These are phyloP conservation scores for Helicoverpa armigera DNA, from an alignment of 1,140 invertebrate genomes.

Conservation along the genomic window DNA sequence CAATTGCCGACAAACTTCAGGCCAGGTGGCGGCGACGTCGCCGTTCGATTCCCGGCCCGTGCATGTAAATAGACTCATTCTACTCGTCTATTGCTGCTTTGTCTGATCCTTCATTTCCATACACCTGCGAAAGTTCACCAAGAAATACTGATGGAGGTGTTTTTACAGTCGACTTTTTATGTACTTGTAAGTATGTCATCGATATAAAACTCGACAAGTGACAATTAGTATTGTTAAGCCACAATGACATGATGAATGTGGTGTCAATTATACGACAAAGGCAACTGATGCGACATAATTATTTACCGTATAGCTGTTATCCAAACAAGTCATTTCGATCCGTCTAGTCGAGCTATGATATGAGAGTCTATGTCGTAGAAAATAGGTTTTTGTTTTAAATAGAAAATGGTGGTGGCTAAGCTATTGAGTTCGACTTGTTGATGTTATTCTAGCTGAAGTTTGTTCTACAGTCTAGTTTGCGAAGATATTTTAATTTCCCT, in stretches of 20 bases:
- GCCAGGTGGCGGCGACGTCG: slow-evolving; percentile 40
- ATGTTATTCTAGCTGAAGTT: slow-evolving; percentile 20
- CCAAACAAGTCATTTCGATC: not conserved
- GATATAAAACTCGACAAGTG: not conserved
- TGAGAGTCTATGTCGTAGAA: not conserved
- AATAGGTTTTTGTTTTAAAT: not conserved
- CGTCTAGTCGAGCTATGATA: not conserved
- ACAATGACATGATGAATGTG: not conserved
- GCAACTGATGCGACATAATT: not conserved
- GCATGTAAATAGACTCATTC: slow-evolving; percentile 45
- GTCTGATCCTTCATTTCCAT: slow-evolving; percentile 37
- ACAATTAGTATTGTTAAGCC: slow-evolving; percentile 8
- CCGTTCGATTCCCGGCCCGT: slow-evolving; percentile 39
- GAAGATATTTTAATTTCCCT: not conserved
- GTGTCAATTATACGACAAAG: slow-evolving; percentile 4
- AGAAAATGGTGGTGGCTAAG: not conserved
- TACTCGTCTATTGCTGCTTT: not conserved
- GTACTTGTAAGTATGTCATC: too few species aligned
- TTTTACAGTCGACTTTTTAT: not conserved
- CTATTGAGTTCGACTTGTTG: slow-evolving; percentile 24
- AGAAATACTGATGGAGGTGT: not conserved
- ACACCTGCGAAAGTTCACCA: slow-evolving; percentile 24
- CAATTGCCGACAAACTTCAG: slow-evolving; percentile 44
- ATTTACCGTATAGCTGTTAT: not conserved
- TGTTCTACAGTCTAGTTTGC: not conserved